Conservation (phyloP, 2,797 vertebrate species). For the Lindbergichthys nudifrons region DNA sequence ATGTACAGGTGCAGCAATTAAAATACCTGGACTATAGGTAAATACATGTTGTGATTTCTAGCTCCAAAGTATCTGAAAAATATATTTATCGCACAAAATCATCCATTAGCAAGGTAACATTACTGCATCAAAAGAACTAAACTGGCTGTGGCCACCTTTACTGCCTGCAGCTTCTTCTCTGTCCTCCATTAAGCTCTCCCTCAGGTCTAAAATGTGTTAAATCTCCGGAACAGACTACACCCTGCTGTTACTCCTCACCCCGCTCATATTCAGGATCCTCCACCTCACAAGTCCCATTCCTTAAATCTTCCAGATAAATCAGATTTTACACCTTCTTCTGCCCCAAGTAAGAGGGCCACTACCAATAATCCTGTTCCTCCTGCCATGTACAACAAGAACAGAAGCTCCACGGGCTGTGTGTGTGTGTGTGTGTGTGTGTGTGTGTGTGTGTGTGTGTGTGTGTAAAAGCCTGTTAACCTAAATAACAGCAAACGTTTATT, state of each 20-base stretch:
- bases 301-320: slow-evolving; percentile 73
- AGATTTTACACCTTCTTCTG: slow-evolving; percentile 76
- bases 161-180: slow-evolving; percentile 36
- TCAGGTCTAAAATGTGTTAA: slow-evolving; percentile 54
- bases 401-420: slow-evolving; percentile 44
- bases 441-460: slow-evolving; percentile 15
- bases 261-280: slow-evolving; percentile 61
- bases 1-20: not conserved
- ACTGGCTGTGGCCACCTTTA: slow-evolving; percentile 39
- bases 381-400: slow-evolving; percentile 72
- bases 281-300: slow-evolving; percentile 54
- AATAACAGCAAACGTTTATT: not conserved
- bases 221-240: slow-evolving; percentile 65
- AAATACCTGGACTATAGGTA: not conserved
- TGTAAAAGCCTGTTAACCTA: not conserved
- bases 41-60: not conserved
- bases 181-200: slow-evolving; percentile 53
- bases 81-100: slow-evolving; percentile 2
- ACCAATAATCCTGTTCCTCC: slow-evolving; percentile 72
- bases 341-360: slow-evolving; percentile 56
- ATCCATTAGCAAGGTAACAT: not conserved
- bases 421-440: slow-evolving; percentile 9
- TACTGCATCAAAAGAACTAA: slow-evolving; percentile 1
- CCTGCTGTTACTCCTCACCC: slow-evolving; percentile 44
- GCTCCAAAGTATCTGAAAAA: not conserved